Evolutionary conservation across 2,113 vertebrate species (phyloP).

Genomic region (Campylomormyrus tamandua): DNA sequence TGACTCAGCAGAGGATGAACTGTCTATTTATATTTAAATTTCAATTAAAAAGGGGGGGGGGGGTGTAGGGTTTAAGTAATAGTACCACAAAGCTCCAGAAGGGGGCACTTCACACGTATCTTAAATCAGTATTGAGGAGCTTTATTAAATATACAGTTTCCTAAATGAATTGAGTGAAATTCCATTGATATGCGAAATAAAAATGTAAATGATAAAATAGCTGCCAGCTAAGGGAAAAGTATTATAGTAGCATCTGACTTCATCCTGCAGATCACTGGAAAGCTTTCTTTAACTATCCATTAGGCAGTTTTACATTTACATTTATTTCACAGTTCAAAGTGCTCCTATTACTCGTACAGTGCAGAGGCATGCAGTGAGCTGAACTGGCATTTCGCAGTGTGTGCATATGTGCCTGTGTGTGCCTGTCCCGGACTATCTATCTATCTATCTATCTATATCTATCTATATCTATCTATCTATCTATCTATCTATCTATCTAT

Average conservation of each 20-base stretch:
- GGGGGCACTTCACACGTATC: not conserved
- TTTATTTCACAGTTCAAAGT: too few species aligned
- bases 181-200: not conserved
- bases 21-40: not conserved
- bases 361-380: too few species aligned
- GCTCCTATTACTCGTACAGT: too few species aligned
- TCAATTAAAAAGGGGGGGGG: not conserved
- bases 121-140: not conserved
- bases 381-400: too few species aligned
- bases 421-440: too few species aligned
- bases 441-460: not conserved
- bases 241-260: not conserved
- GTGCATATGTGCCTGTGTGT: too few species aligned
- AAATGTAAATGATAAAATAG: not conserved
- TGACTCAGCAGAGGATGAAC: not conserved
- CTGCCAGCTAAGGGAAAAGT: not conserved
- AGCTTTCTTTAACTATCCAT: not conserved
- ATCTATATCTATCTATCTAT: not conserved
- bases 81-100: not conserved
- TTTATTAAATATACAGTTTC: not conserved
- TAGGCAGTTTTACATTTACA: not conserved
- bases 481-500: not conserved
- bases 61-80: not conserved
- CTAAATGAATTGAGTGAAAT: not conserved
- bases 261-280: not conserved